phyloP scores from a whole-genome alignment of 2,888 invertebrate genomes.

The Orthosia gracilis region DNA sequence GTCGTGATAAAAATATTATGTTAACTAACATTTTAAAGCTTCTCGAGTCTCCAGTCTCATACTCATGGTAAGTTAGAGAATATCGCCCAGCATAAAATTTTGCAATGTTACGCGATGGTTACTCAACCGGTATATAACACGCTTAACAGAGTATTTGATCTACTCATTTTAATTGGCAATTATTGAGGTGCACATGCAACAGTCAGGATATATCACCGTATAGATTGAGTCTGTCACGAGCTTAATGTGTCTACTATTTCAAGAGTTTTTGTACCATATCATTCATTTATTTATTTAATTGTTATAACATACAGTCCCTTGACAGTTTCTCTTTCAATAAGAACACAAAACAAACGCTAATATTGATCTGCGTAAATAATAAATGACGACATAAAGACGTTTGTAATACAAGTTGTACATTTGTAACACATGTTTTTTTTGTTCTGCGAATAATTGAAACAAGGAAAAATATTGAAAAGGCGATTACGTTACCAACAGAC shows the following conservation, averaged over 20 bases:
- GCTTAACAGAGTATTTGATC: background rate
- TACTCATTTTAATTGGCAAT: background rate
- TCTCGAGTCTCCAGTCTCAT: background rate
- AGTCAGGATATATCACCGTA: too few species aligned
- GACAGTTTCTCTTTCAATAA: background rate
- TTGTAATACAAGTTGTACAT: background rate
- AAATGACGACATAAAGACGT: background rate
- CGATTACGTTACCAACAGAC: background rate
- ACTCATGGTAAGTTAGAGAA: background rate
- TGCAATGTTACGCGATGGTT: too few species aligned
- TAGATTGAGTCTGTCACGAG: background rate
- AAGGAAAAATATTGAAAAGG: background rate
- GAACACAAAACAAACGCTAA: constrained; percentile 2
- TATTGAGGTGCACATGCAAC: background rate
- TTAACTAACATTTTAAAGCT: background rate
- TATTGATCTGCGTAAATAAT: background rate
- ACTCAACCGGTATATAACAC: background rate
- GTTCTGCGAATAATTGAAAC: background rate
- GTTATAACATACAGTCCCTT: background rate
- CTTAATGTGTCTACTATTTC: background rate
- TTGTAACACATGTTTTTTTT: constrained; percentile 1
- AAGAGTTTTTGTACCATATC: background rate
- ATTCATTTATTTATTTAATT: background rate
- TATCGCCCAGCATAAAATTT: background rate
- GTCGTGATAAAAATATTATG: background rate